Evolutionary conservation across 2,888 invertebrate species (phyloP).

Genomic region (Poecilobothrus nobilitatus): DNA sequence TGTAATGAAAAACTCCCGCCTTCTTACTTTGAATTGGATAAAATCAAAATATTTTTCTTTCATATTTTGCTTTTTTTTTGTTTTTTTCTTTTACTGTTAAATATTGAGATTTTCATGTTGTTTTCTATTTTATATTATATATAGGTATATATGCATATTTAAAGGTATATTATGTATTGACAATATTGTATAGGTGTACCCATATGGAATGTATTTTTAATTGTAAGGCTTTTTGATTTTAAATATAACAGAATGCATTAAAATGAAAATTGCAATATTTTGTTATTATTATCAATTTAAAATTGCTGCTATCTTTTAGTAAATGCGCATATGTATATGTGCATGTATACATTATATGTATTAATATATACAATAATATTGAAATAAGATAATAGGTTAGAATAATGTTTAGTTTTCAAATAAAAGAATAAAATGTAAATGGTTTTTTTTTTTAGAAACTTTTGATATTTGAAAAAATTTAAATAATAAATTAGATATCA

Average conservation of each 20-base stretch:
- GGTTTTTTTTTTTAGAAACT: no score
- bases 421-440: no score
- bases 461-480: no score
- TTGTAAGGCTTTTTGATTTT: not conserved
- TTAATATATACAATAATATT: not conserved
- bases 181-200: no score
- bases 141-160: not conserved
- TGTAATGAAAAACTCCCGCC: conserved; percentile 21
- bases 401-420: not conserved
- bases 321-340: no score
- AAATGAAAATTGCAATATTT: conserved; percentile 6
- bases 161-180: not conserved
- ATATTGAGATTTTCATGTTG: no score
- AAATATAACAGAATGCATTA: not conserved
- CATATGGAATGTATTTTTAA: no score
- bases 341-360: no score
- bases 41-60: conserved; percentile 12
- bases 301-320: no score
- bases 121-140: not conserved
- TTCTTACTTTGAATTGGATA: conserved; percentile 24
- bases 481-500: no score
- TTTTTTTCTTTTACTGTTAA: no score
- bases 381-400: not conserved
- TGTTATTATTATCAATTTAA: not conserved
- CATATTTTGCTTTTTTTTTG: not conserved